These are phyloP conservation scores for Hyposmocoma kahamanoa DNA, from an alignment of 1,140 invertebrate species.

Conservation along the genomic window DNA sequence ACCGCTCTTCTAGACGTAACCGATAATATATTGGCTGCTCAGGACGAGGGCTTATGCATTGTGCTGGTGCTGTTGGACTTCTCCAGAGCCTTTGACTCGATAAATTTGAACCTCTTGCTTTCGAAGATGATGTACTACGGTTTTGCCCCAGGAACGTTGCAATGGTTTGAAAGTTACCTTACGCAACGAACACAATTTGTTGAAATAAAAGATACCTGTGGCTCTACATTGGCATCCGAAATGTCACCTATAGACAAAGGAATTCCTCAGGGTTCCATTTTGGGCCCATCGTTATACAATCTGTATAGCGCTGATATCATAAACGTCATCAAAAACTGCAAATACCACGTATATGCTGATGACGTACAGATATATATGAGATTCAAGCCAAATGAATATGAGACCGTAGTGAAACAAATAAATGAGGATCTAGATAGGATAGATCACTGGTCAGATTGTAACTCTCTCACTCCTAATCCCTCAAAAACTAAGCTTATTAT, in stretches of 20 bases:
- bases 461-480: no score
- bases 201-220: neutral
- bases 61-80: no score
- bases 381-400: neutral
- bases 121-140: slow-evolving; percentile 2
- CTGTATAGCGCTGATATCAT: neutral
- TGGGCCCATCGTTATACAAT: neutral
- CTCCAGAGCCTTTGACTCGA: no score
- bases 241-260: neutral
- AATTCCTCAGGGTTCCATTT: neutral
- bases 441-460: no score
- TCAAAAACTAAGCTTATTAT: no score
- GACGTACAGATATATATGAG: neutral
- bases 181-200: neutral
- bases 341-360: slow-evolving; percentile 3
- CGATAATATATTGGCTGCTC: no score
- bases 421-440: no score
- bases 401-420: neutral
- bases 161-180: neutral
- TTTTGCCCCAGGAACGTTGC: neutral
- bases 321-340: neutral
- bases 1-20: no score
- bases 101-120: no score
- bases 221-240: neutral
- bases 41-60: no score